Percentiles rank a stretch among this genome's conserved stretches.
Evolutionary conservation across 2,888 invertebrate genomes (phyloP).

Genomic region (Calephelis perditalis): DNA sequence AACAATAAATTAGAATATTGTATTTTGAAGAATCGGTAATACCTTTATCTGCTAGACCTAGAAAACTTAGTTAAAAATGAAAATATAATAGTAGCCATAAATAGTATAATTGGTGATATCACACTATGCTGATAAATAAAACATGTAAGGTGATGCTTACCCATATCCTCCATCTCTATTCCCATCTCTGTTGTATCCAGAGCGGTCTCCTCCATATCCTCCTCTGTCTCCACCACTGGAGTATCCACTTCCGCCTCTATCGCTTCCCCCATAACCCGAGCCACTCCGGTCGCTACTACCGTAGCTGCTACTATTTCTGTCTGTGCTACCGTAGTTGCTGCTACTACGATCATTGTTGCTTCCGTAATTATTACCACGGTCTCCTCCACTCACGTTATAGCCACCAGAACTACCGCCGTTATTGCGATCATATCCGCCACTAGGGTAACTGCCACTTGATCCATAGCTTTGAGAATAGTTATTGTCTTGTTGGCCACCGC

Average conservation of each 20-base stretch:
- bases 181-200: slow-evolving; percentile 77
- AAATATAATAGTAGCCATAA: slow-evolving; percentile 9
- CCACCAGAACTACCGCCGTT: slow-evolving; percentile 49
- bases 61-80: neutral
- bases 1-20: neutral
- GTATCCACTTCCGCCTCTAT: slow-evolving; percentile 58
- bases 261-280: slow-evolving; percentile 55
- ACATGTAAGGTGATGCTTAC: slow-evolving; percentile 57
- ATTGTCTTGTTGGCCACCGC: slow-evolving; percentile 45
- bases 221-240: slow-evolving; percentile 62
- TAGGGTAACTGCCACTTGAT: slow-evolving; percentile 43
- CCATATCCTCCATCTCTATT: slow-evolving; percentile 78
- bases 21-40: neutral
- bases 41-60: no score
- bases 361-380: slow-evolving; percentile 53
- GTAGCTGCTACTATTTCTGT: slow-evolving; percentile 55
- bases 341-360: slow-evolving; percentile 59
- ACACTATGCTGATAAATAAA: slow-evolving; percentile 10
- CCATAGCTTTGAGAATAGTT: slow-evolving; percentile 53
- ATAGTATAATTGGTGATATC: neutral
- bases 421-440: slow-evolving; percentile 45
- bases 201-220: slow-evolving; percentile 63
- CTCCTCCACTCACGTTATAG: slow-evolving; percentile 54
- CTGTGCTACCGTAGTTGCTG: slow-evolving; percentile 49
- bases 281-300: slow-evolving; percentile 55